Conservation (phyloP, 1,140 invertebrate species). For the Magallana ariakensis region DNA sequence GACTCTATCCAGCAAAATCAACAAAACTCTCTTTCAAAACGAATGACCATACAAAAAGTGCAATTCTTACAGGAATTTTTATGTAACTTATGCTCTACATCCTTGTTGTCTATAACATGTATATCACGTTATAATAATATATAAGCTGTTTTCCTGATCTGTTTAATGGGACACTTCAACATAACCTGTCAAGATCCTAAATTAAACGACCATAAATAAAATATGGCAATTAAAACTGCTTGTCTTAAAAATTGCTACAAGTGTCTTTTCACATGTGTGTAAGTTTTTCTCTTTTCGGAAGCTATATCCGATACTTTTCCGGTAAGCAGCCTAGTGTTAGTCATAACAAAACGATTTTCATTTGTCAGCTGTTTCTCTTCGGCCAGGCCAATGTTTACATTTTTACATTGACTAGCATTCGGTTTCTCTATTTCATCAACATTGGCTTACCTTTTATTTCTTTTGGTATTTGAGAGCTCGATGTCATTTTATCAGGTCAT, state of each 20-base stretch:
- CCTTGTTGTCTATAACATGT: background rate
- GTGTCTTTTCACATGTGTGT: background rate
- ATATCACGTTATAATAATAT: background rate
- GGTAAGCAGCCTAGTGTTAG: background rate
- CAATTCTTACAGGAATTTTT: background rate
- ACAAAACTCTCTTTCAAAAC: background rate
- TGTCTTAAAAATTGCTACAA: background rate
- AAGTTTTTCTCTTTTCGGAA: background rate
- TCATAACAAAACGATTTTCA: constrained; percentile 17
- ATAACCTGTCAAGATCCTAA: background rate
- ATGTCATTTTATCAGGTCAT: constrained; percentile 10
- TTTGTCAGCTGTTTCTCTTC: constrained; percentile 8
- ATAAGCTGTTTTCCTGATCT: constrained; percentile 12
- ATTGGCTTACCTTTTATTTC: constrained; percentile 34
- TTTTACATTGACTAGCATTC: background rate
- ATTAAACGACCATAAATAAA: background rate
- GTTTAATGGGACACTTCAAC: background rate
- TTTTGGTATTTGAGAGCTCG: constrained; percentile 13
- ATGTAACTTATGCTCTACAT: background rate
- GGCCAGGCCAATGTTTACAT: constrained; percentile 4
- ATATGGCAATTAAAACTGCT: background rate
- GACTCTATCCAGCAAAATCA: background rate
- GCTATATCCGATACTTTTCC: background rate
- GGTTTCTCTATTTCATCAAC: background rate
- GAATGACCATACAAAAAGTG: background rate